Base-by-base conservation (phyloP, 2,113 vertebrate species). In the Calyptomena viridis region DNA sequence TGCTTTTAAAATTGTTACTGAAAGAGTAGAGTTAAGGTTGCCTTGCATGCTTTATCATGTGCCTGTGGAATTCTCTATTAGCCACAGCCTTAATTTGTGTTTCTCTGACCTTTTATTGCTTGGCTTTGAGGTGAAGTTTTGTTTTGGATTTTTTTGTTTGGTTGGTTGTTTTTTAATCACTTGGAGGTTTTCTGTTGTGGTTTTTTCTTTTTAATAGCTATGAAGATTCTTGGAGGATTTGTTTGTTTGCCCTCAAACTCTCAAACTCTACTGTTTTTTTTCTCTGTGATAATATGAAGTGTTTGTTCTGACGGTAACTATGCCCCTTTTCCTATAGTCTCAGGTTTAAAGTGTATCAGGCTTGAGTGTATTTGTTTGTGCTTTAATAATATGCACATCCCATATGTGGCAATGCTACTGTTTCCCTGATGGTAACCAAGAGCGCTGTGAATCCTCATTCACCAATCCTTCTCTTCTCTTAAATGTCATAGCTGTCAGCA, bases 401-500 rank as follows among this genome's bases (percentile, higher is more conserved):
- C 80, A 53, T 94, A 28, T 79, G 74, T 82, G 93, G 39, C 69
- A 63, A 2, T 72, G 85, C 68, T 88, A 58, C 90, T 91, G 67
- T 69, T 90, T 92, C 91, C 78, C 77, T 64, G 62, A 55, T 31
- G 68, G 87, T 17, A 95, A 84, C 72, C 39, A 47, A 52, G 60
- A 91, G 78, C 47, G 40, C 49, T 22, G 8, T 21, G 63, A 91
- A 94, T 95, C 67, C 66, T 94, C 79, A 83, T 80, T 86, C 87
- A 79, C 85, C 82, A 85, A 19, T 93, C 64, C 50, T 96, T 63
- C 83, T 46, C 63, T 94, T 60, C 77, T 81, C 74, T 93, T 91
- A 96, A 97, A 97, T 97, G 93, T 93, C 93, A 96, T 31, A 71
- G 90, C 96, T 95, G 94, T 93, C 94, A 97, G 89, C 56, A 60